Conservation (phyloP, 2,113 vertebrate species). For the Ondatra zibethicus region DNA sequence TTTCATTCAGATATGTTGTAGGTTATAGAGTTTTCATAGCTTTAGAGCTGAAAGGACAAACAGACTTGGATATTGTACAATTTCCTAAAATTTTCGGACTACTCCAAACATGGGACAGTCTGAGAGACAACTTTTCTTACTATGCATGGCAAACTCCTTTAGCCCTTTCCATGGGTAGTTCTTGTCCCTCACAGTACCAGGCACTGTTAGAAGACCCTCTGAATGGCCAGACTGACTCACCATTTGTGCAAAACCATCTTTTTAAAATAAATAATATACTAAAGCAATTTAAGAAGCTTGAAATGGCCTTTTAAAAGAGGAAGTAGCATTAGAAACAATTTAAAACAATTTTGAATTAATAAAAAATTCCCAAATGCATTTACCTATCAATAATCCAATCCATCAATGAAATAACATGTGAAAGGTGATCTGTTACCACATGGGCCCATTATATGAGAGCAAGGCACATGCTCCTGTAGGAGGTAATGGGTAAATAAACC, state of each 20-base stretch:
- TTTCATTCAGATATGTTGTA: conserved; percentile 4
- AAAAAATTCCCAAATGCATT: background rate
- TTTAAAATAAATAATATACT: conserved; percentile 33
- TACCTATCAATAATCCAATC: background rate
- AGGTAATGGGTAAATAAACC: background rate
- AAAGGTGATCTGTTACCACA: background rate
- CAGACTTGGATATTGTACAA: background rate
- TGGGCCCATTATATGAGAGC: background rate
- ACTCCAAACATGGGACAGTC: background rate
- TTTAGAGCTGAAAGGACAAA: background rate
- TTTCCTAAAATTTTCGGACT: conserved; percentile 8
- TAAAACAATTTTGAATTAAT: background rate
- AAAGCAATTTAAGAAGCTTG: conserved; percentile 2
- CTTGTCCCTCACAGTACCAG: background rate
- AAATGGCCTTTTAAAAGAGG: conserved; percentile 4
- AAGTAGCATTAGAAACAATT: conserved; percentile 19
- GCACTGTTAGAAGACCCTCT: background rate
- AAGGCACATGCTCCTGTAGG: background rate
- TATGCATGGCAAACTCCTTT: background rate
- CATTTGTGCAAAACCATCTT: background rate
- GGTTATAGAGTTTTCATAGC: background rate
- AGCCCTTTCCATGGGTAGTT: background rate
- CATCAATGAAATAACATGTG: background rate
- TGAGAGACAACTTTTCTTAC: background rate
- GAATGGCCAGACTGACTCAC: background rate